These are phyloP conservation scores for Nanorana parkeri DNA, from an alignment of 2,113 vertebrate genomes.

Conservation along the genomic window DNA sequence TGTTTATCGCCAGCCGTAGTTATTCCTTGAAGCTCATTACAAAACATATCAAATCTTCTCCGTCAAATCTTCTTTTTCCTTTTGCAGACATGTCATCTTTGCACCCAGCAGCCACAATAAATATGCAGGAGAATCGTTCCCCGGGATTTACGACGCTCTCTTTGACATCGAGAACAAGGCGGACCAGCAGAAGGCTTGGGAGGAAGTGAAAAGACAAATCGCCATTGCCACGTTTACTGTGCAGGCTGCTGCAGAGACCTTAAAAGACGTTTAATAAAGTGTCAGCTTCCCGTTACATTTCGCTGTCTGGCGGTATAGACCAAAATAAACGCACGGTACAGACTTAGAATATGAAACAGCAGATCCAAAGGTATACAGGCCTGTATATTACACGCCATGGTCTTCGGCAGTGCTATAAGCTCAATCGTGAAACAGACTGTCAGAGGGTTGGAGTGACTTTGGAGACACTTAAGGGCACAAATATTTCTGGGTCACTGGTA, in stretches of 20 bases:
- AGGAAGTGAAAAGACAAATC: conserved; percentile 88
- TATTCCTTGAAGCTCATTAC: no score
- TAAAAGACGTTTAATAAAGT: conserved; percentile 71
- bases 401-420: no score
- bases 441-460: no score
- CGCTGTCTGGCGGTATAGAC: background rate
- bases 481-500: no score
- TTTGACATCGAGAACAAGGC: conserved; percentile 82
- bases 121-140: conserved; percentile 90
- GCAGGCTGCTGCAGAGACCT: conserved; percentile 84
- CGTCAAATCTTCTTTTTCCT: conserved; percentile 9
- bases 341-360: background rate
- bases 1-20: no score
- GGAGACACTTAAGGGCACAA: no score
- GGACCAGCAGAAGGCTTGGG: conserved; percentile 77
- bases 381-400: no score
- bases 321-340: background rate
- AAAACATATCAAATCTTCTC: background rate
- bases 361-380: no score
- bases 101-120: conserved; percentile 95
- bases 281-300: no score
- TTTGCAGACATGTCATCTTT: conserved; percentile 86
- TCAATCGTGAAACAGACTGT: no score
- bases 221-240: conserved; percentile 88
- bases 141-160: conserved; percentile 90